phyloP scores from a whole-genome alignment of 2,888 invertebrate genomes.

The Galeopsomyia nigrocyanea region DNA sequence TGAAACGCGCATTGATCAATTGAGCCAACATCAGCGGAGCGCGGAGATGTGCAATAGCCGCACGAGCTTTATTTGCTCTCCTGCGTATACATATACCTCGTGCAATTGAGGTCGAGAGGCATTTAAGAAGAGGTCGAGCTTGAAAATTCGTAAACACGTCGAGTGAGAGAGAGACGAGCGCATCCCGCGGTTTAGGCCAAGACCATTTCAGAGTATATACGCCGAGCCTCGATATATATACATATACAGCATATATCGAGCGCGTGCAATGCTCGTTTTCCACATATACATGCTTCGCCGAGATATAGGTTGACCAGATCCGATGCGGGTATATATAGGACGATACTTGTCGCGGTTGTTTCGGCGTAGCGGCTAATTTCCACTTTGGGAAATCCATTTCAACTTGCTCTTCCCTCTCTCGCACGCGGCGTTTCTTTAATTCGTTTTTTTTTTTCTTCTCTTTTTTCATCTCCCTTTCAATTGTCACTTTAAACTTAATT shows the following conservation, averaged over 20 bases:
- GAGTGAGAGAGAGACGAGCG: no score
- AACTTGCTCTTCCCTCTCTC: neutral
- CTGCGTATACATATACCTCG: neutral
- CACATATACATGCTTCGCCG: no score
- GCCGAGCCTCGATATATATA: no score
- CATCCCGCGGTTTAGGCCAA: neutral
- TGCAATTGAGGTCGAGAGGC: conserved; percentile 29
- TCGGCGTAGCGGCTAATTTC: conserved; percentile 24
- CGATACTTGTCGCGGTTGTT: conserved; percentile 19
- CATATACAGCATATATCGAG: no score
- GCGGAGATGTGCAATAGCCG: no score
- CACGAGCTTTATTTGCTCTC: no score
- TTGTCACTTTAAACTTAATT: no score
- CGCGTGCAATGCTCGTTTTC: no score
- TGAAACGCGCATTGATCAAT: no score
- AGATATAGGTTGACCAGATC: neutral
- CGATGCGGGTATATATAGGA: neutral
- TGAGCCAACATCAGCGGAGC: no score
- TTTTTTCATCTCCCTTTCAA: no score
- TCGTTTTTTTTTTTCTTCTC: neutral
- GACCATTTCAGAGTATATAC: no score
- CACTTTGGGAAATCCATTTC: conserved; percentile 15
- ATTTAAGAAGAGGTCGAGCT: conserved; percentile 28
- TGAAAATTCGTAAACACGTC: conserved; percentile 37
- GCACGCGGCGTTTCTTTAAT: neutral